Percentiles rank a stretch among this genome's conserved stretches.
Conservation (phyloP, 1,140 invertebrate species). For the Drosophila pseudoananassae region DNA sequence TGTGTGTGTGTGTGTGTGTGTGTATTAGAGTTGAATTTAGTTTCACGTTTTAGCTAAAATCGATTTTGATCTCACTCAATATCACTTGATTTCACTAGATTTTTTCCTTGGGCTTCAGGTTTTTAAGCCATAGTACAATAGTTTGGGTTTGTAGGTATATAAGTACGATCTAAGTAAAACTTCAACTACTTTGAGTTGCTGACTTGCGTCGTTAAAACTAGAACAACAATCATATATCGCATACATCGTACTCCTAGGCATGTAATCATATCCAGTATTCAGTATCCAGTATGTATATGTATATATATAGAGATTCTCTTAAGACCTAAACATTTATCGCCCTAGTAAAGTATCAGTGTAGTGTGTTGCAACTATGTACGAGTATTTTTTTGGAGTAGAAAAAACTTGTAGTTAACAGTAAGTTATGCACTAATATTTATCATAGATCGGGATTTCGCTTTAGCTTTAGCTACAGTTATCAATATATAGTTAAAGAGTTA, state of each 20-base stretch:
- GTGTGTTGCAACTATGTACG: conserved; percentile 62
- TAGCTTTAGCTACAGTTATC: conserved; percentile 44
- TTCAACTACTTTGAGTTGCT: conserved; percentile 68
- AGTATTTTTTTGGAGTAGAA: conserved; percentile 63
- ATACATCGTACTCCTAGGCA: conserved; percentile 46
- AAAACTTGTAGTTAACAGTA: conserved; percentile 78
- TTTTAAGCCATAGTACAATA: conserved; percentile 56
- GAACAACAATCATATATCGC: conserved; percentile 79
- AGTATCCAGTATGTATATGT: conserved; percentile 39
- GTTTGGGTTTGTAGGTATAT: conserved; percentile 63
- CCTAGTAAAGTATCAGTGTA: conserved; percentile 76
- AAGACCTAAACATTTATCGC: conserved; percentile 60
- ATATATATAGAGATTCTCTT: conserved; percentile 62
- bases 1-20: conserved; percentile 37
- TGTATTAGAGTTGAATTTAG: conserved; percentile 57
- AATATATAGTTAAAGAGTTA: conserved; percentile 40
- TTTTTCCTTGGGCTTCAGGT: conserved; percentile 47
- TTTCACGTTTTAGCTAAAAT: conserved; percentile 79
- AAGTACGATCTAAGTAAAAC: conserved; percentile 70
- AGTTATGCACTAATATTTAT: conserved; percentile 64
- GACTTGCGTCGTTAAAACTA: conserved; percentile 64
- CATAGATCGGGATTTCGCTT: conserved; percentile 58
- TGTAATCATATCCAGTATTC: conserved; percentile 43
- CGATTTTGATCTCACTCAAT: conserved; percentile 84
- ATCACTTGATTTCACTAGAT: conserved; percentile 83